Base-by-base conservation (phyloP, 2,888 invertebrate genomes). In the Nomada hirtipes region DNA sequence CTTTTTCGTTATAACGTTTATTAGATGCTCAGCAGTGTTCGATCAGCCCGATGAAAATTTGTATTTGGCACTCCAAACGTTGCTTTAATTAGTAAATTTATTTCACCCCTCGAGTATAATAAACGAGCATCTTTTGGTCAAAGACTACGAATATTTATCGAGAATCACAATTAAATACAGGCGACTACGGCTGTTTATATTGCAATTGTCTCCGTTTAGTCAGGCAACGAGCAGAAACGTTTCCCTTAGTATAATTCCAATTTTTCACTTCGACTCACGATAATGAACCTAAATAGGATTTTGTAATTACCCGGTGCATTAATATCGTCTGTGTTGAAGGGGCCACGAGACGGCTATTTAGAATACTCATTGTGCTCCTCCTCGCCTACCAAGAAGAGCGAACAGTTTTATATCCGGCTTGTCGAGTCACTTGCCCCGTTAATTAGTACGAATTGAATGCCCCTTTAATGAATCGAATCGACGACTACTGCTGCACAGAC, bases 361-460 rank as follows among this genome's bases (percentile, higher is more conserved):
- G 61, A 72, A 57, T 67, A 67, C 61, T 72, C 67, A 78, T 68
- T 63, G 50, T 68, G 29, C 50, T 52, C 50, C 60, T 44, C 60
- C 11, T 15, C n/a, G 44, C 2, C 70, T 23, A 20, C 55, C 57
- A 65, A 52, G 73, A 64, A 64, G 55, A 55, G 59, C 65, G 61
- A 65, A 67, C 74, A 63, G 52, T 26, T 65, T 76, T 80, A 70
- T 68, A 60, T 86, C 74, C 77, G 71, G 53, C 59, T 83, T 50
- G 70, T 44, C 73, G 61, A 55, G 65, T 65, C 64, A 47, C 77
- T 84, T 77, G 84, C 80, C 78, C 76, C 84, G 86, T 88, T 90
- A 91, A 91, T 91, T 91, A 88, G 91, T 87, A 87, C 86, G 91
- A 91, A 92, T 89, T 90, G 86, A 89, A 89, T 78, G 74, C 77